phyloP scores from a whole-genome alignment of 2,797 vertebrate genomes.

The Periophthalmus magnuspinnatus region DNA sequence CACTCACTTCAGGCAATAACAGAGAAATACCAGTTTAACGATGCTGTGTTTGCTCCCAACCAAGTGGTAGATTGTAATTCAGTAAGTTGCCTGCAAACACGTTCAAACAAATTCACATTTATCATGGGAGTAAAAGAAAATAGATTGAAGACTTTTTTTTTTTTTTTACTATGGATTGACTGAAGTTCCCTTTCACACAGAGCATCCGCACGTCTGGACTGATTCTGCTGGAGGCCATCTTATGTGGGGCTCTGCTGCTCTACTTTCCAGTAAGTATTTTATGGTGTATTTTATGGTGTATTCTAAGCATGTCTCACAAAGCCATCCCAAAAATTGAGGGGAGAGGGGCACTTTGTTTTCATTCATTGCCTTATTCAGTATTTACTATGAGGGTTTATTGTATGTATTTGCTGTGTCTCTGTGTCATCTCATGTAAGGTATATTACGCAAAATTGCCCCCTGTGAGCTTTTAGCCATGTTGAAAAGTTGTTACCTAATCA shows the following conservation, averaged over 20 bases:
- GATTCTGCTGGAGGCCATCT: constrained; percentile 90
- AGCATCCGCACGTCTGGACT: constrained; percentile 93
- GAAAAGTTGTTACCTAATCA: no score
- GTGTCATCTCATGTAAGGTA: background rate
- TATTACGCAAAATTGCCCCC: no score
- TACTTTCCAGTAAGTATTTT: constrained; percentile 95
- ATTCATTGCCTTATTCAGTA: background rate
- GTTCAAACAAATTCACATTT: background rate
- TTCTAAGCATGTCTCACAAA: background rate
- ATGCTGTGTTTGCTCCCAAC: constrained; percentile 24
- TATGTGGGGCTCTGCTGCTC: constrained; percentile 90
- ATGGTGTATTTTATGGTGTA: background rate
- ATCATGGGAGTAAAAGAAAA: background rate
- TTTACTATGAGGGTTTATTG: background rate
- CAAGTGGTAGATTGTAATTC: constrained; percentile 10
- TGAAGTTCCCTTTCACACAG: constrained; percentile 67
- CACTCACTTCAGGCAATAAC: constrained; percentile 11
- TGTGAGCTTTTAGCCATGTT: no score
- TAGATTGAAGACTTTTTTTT: background rate
- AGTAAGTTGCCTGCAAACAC: constrained; percentile 1
- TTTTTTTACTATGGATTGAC: constrained; percentile 2
- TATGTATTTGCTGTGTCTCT: background rate
- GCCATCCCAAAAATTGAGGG: background rate
- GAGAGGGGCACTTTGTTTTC: background rate
- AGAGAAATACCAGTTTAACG: constrained; percentile 9